Conservation (phyloP, 2,113 vertebrate genomes). For the Urocynchramus pylzowi region DNA sequence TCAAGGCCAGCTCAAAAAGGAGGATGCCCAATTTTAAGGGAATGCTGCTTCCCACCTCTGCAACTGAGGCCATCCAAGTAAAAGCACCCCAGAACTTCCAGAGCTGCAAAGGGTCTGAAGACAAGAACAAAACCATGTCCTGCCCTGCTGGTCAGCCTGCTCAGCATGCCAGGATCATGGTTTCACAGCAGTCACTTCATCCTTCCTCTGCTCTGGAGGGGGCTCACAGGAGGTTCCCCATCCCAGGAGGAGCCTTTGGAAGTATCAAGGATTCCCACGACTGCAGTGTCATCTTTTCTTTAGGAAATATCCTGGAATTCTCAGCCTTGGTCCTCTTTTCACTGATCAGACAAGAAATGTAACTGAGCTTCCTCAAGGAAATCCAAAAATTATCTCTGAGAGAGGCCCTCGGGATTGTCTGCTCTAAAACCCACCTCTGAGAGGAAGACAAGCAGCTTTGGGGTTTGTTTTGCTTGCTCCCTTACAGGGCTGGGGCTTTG, state of each 20-base stretch:
- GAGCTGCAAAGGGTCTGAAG: background rate
- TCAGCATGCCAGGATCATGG: background rate
- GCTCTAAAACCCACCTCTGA: background rate
- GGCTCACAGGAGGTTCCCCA: background rate
- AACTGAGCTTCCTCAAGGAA: background rate
- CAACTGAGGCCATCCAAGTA: background rate
- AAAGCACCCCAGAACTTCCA: background rate
- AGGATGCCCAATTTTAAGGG: background rate
- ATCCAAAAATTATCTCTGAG: background rate
- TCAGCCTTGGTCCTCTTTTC: background rate
- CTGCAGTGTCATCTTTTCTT: background rate
- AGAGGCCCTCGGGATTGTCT: background rate
- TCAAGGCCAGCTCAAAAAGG: background rate
- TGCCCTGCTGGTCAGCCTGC: background rate
- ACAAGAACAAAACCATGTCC: background rate
- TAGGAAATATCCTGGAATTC: background rate
- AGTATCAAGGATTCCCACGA: rapidly evolving
- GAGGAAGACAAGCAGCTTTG: background rate
- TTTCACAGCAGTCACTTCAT: background rate
- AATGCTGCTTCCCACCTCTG: background rate
- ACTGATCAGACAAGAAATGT: background rate
- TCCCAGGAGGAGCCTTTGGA: background rate
- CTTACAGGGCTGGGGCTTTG: background rate
- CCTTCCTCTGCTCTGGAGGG: background rate
- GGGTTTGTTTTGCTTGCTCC: background rate